Evolutionary conservation across 2,797 vertebrate species (phyloP), one percentile per base, ranked within the genome.

Genomic region (Thunnus albacares): DNA sequence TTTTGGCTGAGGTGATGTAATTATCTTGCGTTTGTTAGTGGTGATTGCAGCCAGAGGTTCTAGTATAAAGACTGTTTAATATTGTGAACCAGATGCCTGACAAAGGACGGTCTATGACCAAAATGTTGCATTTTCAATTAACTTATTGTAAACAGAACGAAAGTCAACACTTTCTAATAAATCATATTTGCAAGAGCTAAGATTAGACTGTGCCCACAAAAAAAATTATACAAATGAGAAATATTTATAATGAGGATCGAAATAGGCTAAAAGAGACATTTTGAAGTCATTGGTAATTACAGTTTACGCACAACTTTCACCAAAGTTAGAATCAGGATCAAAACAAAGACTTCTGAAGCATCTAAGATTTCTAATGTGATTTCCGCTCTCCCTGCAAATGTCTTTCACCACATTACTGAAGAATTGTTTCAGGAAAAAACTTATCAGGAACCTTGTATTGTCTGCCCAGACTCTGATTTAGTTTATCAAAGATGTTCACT

Each of bases 381-480:
- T 51, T 28, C 28, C 53, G 7, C 22, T 61, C 35, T 38, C 33
- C 43, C 11, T 51, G 12, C 14, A 6, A 18, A 70, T 38, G 60
- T 61, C 9, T 45, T 45, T 60, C 30, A 26, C 12, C 3, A 24
- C 24, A 28, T 62, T 13, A n/a, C 17, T 57, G 9, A 26, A 69
- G 61, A 58, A 12, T 2, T 38, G 22, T 38, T 18, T 43, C 0
- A 38, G 30, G 53, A 72, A 80, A 47, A 18, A 45, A 60, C 11
- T 2, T n/a, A 41, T 58, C 57, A 38, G 18, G 49, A 38, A 35
- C 41, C 20, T 35, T 64, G 22, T 17, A 62, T 66, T 76, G 33
- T 67, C 57, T 33, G 24, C 14, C 52, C 57, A 71, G 66, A 64
- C 69, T 80, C 69, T 72, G 66, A 78, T 57, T 66, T 71, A 17